Base-by-base conservation (phyloP, 2,113 vertebrate species). In the Mobula birostris region DNA sequence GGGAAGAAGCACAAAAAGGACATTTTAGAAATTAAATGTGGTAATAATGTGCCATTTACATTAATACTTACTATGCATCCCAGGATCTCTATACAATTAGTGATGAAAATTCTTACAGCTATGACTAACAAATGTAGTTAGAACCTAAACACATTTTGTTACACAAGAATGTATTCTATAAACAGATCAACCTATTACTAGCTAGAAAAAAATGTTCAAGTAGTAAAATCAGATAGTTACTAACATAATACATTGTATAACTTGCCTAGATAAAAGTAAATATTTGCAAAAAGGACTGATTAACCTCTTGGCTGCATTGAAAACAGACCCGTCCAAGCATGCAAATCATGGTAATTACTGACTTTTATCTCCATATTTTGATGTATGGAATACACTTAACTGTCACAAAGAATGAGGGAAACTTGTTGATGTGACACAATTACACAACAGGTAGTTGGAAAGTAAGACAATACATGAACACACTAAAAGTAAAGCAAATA, bases 221-320 rank as follows among this genome's bases (percentile, higher is more conserved):
- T 90, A 32, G 14, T 58, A 90, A 90, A 90, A 90, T 29, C 19
- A 14, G n/a, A 12, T 36, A 36, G 32, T 79, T 36, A 79, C 36
- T 17, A 36, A 66, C n/a, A 90, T 90, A 90, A n/a, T 66, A 90
- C 63, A n/a, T 9, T 29, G 56, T 87, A 29, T 87, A 87, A 5
- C 12, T 66, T 32, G 85, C 56, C 58, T 29, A 61, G 48, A 48
- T 48, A 12, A 2, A 61, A 88, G n/a, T 32, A 66, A 88, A 63
- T 14, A 14, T 88, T 61, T 88, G 29, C 29, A 32, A 68, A 66
- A 90, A 17, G 61, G 85, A 90, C 61, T 66, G 85, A 90, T 90
- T 90, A 63, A 90, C 63, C 85, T 90, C 85, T 90, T 90, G 85
- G 85, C 85, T 90, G 85, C 85, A 66, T n/a, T n/a, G 61, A 66